Percentiles rank a stretch among this genome's conserved stretches.
These are phyloP conservation scores for Scopus umbretta DNA, from an alignment of 2,113 vertebrate genomes.

Conservation along the genomic window DNA sequence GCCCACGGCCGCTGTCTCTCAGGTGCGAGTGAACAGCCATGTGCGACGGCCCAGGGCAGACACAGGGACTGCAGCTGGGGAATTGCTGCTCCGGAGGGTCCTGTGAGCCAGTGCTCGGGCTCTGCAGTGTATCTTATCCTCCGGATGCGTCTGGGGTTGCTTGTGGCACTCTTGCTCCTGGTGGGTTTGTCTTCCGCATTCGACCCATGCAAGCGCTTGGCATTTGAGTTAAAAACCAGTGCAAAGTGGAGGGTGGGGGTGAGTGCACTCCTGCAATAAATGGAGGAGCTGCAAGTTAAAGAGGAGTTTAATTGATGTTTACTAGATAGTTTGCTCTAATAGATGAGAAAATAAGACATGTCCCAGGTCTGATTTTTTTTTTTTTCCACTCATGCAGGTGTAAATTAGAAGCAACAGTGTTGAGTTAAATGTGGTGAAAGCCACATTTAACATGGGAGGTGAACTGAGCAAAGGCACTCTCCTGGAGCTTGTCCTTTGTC, in stretches of 20 bases:
- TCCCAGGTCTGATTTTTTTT: neutral
- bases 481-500: neutral
- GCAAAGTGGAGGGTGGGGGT: neutral
- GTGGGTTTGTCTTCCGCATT: neutral
- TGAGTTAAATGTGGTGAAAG: neutral
- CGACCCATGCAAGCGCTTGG: neutral
- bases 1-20: neutral
- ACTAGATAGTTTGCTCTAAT: neutral
- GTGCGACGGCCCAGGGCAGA: neutral
- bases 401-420: neutral
- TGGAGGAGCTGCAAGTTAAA: neutral
- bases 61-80: neutral
- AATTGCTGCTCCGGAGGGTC: neutral
- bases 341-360: neutral
- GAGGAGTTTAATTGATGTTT: neutral
- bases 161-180: neutral
- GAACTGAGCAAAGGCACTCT: neutral
- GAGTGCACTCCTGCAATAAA: neutral
- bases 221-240: neutral
- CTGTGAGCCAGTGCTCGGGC: rapidly evolving
- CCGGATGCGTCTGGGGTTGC: neutral
- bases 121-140: neutral
- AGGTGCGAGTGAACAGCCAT: neutral
- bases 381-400: neutral
- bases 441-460: neutral